phyloP scores from a whole-genome alignment of 2,888 invertebrate species.

The Drosophila ezoana region DNA sequence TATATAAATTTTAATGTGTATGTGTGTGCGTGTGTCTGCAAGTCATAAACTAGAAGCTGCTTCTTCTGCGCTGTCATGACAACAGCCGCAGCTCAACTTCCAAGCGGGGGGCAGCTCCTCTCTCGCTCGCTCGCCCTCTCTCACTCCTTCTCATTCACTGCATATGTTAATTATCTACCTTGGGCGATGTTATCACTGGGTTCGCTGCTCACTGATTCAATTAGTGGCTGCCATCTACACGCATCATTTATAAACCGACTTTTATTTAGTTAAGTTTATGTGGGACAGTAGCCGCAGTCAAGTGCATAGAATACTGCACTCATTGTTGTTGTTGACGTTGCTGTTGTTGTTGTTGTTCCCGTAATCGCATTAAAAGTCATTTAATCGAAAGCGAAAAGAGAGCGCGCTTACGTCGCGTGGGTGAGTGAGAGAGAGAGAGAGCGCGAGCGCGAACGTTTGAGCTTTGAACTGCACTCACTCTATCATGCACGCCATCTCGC shows the following conservation, averaged over 20 bases:
- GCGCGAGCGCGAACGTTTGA: slow-evolving; percentile 16
- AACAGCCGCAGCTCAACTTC: slow-evolving; percentile 42
- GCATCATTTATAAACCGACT: slow-evolving; percentile 49
- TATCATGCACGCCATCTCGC: slow-evolving; percentile 3
- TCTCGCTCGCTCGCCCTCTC: not conserved
- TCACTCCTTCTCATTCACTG: not conserved
- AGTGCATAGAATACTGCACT: slow-evolving; percentile 53
- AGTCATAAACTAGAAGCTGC: slow-evolving; percentile 47
- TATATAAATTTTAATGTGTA: not conserved
- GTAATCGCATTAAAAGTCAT: slow-evolving; percentile 78
- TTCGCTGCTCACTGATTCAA: slow-evolving; percentile 68
- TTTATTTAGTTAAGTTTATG: slow-evolving; percentile 36
- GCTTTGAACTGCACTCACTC: slow-evolving; percentile 24
- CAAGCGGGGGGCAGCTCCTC: slow-evolving; percentile 15
- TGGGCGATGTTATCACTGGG: slow-evolving; percentile 35
- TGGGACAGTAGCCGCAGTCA: slow-evolving; percentile 57
- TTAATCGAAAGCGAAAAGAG: slow-evolving; percentile 73
- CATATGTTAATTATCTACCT: slow-evolving; percentile 68
- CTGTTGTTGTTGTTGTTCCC: slow-evolving; percentile 30
- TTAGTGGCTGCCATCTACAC: slow-evolving; percentile 65
- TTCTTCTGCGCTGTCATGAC: slow-evolving; percentile 37
- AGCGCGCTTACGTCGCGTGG: slow-evolving; percentile 23
- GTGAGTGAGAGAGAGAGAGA: slow-evolving; percentile 20
- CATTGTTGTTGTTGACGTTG: slow-evolving; percentile 25
- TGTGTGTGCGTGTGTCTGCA: slow-evolving; percentile 23